Conservation (phyloP, 2,888 invertebrate genomes). For the Rapana venosa region DNA sequence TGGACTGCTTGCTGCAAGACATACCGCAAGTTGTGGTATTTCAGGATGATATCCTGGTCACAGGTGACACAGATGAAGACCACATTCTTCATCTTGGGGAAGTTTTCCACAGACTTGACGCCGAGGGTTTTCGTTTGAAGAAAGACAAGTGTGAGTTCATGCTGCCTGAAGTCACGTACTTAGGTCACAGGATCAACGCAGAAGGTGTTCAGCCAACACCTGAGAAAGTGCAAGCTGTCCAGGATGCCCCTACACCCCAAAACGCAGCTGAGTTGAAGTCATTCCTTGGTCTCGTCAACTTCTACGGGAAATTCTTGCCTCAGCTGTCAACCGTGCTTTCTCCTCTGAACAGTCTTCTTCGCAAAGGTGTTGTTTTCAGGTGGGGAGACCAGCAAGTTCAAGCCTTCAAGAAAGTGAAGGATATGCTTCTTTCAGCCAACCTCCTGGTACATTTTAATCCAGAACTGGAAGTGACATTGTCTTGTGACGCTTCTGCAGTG, state of each 20-base stretch:
- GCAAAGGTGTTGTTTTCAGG: conserved; percentile 53
- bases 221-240: conserved; percentile 18
- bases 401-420: conserved; percentile 57
- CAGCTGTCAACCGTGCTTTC: not conserved
- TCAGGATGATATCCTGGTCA: conserved; percentile 58
- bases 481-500: conserved; percentile 75
- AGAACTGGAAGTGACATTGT: conserved; percentile 62
- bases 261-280: not conserved
- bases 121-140: conserved; percentile 29
- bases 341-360: conserved; percentile 40
- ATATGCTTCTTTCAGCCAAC: conserved; percentile 47
- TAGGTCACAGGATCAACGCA: conserved; percentile 33
- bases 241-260: not conserved
- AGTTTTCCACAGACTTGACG: not conserved
- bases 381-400: conserved; percentile 40
- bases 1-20: conserved; percentile 55
- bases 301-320: not conserved
- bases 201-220: not conserved
- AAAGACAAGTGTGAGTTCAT: conserved; percentile 32
- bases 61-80: conserved; percentile 28
- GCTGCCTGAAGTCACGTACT: conserved; percentile 29
- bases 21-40: conserved; percentile 47
- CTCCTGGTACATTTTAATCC: conserved; percentile 66
- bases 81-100: not conserved
- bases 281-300: conserved; percentile 9